phyloP scores from a whole-genome alignment of 2,797 vertebrate genomes.

The Chelmon rostratus region DNA sequence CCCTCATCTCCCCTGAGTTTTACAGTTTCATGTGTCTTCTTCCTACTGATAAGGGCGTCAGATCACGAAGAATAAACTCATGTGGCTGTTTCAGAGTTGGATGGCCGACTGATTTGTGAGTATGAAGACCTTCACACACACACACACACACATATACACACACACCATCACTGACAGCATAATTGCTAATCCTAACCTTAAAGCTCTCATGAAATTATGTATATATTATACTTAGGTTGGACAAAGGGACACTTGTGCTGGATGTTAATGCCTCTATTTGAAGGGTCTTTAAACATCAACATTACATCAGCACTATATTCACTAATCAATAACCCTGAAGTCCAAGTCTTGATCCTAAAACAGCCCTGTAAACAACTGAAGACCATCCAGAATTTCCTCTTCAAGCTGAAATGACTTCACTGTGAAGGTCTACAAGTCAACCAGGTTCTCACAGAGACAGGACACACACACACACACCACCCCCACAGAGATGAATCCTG shows the following conservation, averaged over 20 bases:
- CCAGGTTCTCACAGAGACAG: conserved; percentile 29
- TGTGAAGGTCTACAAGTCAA: conserved; percentile 21
- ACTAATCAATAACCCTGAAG: neutral
- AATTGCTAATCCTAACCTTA: neutral
- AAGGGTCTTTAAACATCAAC: neutral
- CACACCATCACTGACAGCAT: neutral
- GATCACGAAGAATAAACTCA: neutral
- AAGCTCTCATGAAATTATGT: neutral
- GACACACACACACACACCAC: conserved; percentile 45
- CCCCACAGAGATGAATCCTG: conserved; percentile 71
- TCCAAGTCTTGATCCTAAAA: neutral
- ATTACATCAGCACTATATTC: neutral
- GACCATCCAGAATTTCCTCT: neutral
- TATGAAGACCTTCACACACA: neutral
- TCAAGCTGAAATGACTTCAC: neutral
- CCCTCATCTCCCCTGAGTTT: neutral
- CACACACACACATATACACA: neutral
- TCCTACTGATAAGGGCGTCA: neutral
- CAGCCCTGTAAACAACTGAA: neutral
- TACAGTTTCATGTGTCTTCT: neutral
- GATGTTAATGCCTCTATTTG: neutral
- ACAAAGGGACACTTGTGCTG: neutral
- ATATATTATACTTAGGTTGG: too few species aligned
- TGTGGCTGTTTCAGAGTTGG: neutral
- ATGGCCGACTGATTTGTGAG: conserved; percentile 2